These are phyloP conservation scores for Aelia acuminata DNA, from an alignment of 2,888 invertebrate genomes.

Conservation along the genomic window DNA sequence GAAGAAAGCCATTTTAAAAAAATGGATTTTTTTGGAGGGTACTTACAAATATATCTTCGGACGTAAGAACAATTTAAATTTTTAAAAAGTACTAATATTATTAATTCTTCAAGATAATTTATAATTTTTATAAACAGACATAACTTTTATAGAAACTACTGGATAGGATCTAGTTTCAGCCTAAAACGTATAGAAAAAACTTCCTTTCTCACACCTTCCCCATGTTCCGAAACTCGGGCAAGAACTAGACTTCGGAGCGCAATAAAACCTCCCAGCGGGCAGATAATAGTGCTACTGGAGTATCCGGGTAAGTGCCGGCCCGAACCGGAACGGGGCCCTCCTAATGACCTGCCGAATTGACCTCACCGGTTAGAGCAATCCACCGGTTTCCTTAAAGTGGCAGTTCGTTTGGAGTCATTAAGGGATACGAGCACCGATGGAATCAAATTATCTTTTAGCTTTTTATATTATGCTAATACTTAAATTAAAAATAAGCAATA, in stretches of 20 bases:
- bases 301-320: not conserved
- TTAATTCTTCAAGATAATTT: too few relatives aligned
- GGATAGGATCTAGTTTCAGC: not conserved
- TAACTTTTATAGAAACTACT: too few relatives aligned
- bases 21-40: too few relatives aligned
- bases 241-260: not conserved
- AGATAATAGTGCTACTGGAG: constrained; percentile 10
- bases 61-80: too few relatives aligned
- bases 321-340: not conserved
- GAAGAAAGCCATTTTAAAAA: too few relatives aligned
- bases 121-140: too few relatives aligned
- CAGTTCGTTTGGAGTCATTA: not conserved
- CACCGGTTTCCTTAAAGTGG: not conserved
- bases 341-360: constrained; percentile 24
- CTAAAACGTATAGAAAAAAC: not conserved
- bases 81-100: too few relatives aligned
- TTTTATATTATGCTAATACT: too few relatives aligned
- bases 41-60: too few relatives aligned
- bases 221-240: not conserved
- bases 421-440: not conserved
- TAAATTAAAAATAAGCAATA: too few relatives aligned
- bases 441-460: not conserved
- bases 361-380: not conserved
- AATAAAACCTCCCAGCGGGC: constrained; percentile 10
- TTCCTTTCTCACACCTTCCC: not conserved